Conservation (phyloP, 2,888 invertebrate species). For the Odontothrips loti region DNA sequence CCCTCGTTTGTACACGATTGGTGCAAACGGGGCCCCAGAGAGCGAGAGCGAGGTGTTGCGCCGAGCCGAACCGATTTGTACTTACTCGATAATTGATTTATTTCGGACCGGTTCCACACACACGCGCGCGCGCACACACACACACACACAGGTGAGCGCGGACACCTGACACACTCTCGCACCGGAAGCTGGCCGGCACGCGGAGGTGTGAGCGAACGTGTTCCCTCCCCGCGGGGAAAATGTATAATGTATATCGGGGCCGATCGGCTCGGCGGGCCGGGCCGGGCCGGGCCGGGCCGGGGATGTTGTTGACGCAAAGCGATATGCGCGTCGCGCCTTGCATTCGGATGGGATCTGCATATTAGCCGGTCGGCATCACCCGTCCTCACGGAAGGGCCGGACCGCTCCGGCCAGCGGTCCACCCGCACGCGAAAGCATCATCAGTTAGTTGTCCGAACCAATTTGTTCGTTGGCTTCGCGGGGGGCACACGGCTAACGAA, state of each 20-base stretch:
- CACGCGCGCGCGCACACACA: not conserved
- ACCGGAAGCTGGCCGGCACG: not conserved
- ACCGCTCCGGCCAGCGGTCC: no score
- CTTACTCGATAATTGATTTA: conserved; percentile 9
- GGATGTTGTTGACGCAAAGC: not conserved
- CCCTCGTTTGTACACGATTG: not conserved
- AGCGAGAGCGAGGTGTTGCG: not conserved
- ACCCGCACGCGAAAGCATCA: no score
- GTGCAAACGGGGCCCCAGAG: not conserved
- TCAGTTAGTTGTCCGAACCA: no score
- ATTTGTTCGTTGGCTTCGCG: no score
- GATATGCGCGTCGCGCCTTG: not conserved
- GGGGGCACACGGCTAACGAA: no score
- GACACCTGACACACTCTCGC: not conserved
- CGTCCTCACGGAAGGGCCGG: not conserved
- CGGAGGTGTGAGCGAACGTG: not conserved
- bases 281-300: not conserved
- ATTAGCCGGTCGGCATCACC: not conserved
- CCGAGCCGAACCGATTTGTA: not conserved
- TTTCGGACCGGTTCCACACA: conserved; percentile 5
- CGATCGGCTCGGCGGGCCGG: not conserved
- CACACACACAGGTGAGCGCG: no score
- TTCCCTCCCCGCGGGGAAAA: not conserved
- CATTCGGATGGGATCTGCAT: conserved; percentile 1
- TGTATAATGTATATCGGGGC: not conserved